phyloP scores from a whole-genome alignment of 1,140 invertebrate genomes.

The Charaxes varanes region DNA sequence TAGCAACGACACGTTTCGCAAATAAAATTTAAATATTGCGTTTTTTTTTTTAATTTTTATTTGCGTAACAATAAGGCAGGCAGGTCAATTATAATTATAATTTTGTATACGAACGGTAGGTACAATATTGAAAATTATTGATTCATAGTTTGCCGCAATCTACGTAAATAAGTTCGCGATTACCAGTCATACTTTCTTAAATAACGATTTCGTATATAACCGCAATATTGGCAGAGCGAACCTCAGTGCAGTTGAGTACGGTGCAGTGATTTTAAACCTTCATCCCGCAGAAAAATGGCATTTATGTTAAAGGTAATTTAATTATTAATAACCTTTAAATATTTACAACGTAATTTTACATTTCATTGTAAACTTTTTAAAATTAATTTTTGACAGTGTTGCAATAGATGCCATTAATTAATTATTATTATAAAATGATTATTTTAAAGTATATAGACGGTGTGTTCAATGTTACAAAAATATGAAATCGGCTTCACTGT shows the following conservation, averaged over 20 bases:
- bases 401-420: too few relatives aligned
- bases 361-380: neutral
- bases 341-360: neutral
- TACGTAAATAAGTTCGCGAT: slow-evolving; percentile 46
- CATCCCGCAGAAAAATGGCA: slow-evolving; percentile 51
- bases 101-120: too few relatives aligned
- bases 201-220: slow-evolving; percentile 56
- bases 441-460: too few relatives aligned
- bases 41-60: too few relatives aligned
- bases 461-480: too few relatives aligned
- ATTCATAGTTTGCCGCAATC: slow-evolving; percentile 66
- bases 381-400: too few relatives aligned
- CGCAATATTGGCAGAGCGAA: slow-evolving; percentile 33
- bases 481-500: too few relatives aligned
- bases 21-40: too few relatives aligned
- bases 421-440: too few relatives aligned
- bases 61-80: too few relatives aligned
- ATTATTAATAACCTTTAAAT: neutral
- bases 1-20: too few relatives aligned
- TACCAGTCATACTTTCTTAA: slow-evolving; percentile 48
- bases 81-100: too few relatives aligned
- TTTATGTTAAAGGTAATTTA: slow-evolving; percentile 54
- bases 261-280: slow-evolving; percentile 17
- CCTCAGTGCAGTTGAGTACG: slow-evolving; percentile 46
- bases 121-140: slow-evolving; percentile 66